These are phyloP conservation scores for Lepidurus arcticus DNA, from an alignment of 1,140 invertebrate genomes.

Conservation along the genomic window DNA sequence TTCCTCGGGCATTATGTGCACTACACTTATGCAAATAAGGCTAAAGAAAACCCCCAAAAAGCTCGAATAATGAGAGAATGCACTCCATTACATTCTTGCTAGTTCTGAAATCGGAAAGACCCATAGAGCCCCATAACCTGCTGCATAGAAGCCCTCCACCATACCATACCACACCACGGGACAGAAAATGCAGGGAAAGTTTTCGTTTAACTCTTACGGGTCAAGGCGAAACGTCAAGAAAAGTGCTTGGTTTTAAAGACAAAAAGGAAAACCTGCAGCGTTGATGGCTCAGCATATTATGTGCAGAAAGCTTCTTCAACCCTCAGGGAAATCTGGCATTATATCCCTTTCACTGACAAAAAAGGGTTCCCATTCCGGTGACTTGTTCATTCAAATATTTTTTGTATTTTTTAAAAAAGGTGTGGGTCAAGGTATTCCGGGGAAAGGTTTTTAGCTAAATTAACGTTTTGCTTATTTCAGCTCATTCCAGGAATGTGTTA, in stretches of 20 bases:
- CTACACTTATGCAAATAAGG: neutral
- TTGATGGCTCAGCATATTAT: neutral
- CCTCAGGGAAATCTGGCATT: neutral
- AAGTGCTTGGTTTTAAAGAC: neutral
- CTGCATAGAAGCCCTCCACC: too few species aligned
- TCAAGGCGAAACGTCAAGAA: neutral
- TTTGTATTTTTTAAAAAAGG: neutral
- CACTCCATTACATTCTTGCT: too few species aligned
- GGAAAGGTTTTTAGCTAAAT: neutral
- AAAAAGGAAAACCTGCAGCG: neutral
- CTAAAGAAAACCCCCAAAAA: neutral
- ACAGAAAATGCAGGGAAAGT: neutral
- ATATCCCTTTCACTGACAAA: neutral
- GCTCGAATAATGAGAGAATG: neutral
- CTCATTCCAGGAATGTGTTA: too few species aligned
- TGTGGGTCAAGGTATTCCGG: conserved; percentile 4
- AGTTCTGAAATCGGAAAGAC: too few species aligned
- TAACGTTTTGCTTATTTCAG: too few species aligned
- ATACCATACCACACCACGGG: too few species aligned
- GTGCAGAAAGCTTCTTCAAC: neutral
- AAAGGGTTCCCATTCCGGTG: neutral
- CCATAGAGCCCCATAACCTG: too few species aligned
- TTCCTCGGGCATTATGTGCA: neutral
- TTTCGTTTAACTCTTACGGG: neutral
- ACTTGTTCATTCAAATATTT: neutral